phyloP scores from a whole-genome alignment of 2,113 vertebrate genomes.

The Phycodurus eques region DNA sequence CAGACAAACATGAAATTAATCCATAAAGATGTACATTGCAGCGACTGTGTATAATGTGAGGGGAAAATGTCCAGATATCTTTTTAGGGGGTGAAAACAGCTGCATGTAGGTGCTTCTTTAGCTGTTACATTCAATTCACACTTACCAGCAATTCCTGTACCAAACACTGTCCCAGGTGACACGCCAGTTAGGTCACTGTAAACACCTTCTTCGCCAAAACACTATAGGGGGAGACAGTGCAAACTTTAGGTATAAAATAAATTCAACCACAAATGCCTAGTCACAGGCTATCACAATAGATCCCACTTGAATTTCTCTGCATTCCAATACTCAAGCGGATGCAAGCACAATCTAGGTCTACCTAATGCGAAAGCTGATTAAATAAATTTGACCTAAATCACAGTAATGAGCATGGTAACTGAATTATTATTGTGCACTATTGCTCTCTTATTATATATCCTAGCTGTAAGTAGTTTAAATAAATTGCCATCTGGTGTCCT shows the following conservation, averaged over 20 bases:
- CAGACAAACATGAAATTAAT: slow-evolving; percentile 27
- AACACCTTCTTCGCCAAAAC: slow-evolving; percentile 81
- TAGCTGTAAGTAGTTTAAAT: neutral
- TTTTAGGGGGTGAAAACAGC: slow-evolving; percentile 14
- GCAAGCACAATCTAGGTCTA: neutral
- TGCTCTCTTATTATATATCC: neutral
- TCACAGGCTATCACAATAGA: neutral
- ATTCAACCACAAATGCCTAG: neutral
- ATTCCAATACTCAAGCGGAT: neutral
- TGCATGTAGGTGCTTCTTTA: slow-evolving; percentile 14
- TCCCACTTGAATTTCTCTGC: neutral
- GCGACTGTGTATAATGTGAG: slow-evolving; percentile 6
- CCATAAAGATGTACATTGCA: slow-evolving; percentile 24
- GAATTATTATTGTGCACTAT: neutral
- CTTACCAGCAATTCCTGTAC: slow-evolving; percentile 86
- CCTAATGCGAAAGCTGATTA: no score
- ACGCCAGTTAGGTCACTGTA: slow-evolving; percentile 81
- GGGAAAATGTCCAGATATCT: neutral
- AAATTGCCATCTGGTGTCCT: neutral
- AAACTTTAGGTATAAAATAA: slow-evolving; percentile 7
- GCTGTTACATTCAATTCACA: slow-evolving; percentile 6
- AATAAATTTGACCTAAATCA: no score
- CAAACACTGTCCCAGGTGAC: slow-evolving; percentile 81
- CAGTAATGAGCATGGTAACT: neutral
- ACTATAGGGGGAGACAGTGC: slow-evolving; percentile 61